Base-by-base conservation (phyloP, 2,113 vertebrate species). In the Sylvietta virens region DNA sequence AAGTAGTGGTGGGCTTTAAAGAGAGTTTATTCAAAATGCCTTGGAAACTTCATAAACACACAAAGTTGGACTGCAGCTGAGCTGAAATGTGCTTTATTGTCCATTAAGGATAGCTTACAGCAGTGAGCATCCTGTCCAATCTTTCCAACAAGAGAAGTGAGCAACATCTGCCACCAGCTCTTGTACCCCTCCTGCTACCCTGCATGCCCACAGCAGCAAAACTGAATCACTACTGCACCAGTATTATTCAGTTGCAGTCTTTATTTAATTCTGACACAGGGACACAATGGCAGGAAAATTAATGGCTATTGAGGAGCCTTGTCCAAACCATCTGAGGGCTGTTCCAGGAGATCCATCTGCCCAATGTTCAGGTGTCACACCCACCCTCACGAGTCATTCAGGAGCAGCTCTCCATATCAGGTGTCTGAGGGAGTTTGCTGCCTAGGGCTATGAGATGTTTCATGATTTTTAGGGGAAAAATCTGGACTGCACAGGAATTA, bases 291-390 rank as follows among this genome's bases (percentile, higher is more conserved):
- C 30, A 74, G 56, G 31, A 39, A 70, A 65, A 62, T 40, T 16
- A 62, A 69, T 19, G 8, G 45, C 18, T 22, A 13, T 26, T 23
- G 53, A 67, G 15, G 28, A 82, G 17, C 11, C 10, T 58, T 47
- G 30, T 45, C 47, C 0, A 0, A 17, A 15, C 5, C 4, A 11
- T 64, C 23, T 40, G 11, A 44, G 24, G 30, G 17, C 39, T 64
- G 44, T 58, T 39, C 15, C 23, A n/a, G 42, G 24, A 69, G 20
- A 79, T 37, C 5, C 21, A 28, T 54, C 48, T 48, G 14, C 22
- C 62, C 57, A 28, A 0, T 4, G 15, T 54, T 42, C 18, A 50
- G 33, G 19, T 45, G 26, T 22, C 16, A 45, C 26, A 77, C 10
- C 8, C 40, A 88, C 27, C 22, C 28, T 30, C 17, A 47, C 9